These are phyloP conservation scores for Thymelicus sylvestris DNA, from an alignment of 2,888 invertebrate species.

Conservation along the genomic window DNA sequence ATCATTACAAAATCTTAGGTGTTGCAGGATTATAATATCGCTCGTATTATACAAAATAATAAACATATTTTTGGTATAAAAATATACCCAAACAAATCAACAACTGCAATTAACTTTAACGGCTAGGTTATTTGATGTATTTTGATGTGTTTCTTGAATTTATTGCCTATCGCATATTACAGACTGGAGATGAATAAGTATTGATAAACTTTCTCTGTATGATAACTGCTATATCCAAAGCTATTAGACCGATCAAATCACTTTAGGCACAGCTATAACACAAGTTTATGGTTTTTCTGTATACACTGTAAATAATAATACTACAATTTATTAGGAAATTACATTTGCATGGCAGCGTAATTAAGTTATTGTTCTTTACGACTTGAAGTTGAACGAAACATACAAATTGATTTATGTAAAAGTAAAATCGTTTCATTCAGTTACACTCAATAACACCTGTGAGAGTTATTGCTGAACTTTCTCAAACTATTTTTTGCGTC, in stretches of 20 bases:
- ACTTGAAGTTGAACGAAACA: neutral
- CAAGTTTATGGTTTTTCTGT: neutral
- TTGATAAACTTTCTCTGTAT: constrained; percentile 18
- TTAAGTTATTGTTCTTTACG: no score
- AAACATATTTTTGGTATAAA: no score
- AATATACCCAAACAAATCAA: neutral
- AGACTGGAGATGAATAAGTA: constrained; percentile 13
- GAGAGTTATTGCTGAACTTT: no score
- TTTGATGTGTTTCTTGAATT: neutral
- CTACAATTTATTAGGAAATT: no score
- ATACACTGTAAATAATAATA: neutral
- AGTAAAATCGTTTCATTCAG: no score
- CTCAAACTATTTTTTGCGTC: no score
- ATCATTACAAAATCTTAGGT: no score
- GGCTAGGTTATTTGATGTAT: neutral
- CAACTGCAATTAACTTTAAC: constrained; percentile 5
- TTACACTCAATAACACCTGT: no score
- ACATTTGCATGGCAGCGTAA: no score
- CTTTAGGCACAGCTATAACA: constrained; percentile 7
- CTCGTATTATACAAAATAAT: no score
- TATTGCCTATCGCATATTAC: constrained; percentile 5
- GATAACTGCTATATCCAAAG: neutral
- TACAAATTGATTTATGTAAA: no score
- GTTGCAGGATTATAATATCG: no score
- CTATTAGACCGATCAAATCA: constrained; percentile 6